These are phyloP conservation scores for Parasteatoda tepidariorum DNA, from an alignment of 1,140 invertebrate species.

Conservation along the genomic window DNA sequence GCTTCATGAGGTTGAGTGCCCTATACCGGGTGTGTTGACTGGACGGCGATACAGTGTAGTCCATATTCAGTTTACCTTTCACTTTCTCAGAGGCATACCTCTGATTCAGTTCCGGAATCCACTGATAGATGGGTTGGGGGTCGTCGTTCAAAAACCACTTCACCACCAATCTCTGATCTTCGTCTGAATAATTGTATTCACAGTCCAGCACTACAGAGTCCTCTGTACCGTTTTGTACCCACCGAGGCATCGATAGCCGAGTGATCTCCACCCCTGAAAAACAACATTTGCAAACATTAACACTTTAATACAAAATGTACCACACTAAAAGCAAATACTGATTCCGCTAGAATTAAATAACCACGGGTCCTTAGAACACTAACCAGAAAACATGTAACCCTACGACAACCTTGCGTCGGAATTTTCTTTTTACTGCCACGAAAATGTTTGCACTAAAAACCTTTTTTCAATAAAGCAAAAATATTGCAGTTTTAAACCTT, in stretches of 20 bases:
- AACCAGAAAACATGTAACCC: too few species aligned
- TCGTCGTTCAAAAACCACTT: constrained; percentile 83
- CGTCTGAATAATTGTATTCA: constrained; percentile 75
- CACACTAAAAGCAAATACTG: too few species aligned
- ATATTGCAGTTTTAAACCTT: too few species aligned
- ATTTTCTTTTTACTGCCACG: too few species aligned
- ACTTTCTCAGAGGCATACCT: constrained; percentile 74
- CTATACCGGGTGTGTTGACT: constrained; percentile 76
- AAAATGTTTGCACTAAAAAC: too few species aligned
- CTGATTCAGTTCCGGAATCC: constrained; percentile 76
- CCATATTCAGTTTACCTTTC: constrained; percentile 77
- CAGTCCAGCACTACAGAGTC: constrained; percentile 81
- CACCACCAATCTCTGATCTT: constrained; percentile 76
- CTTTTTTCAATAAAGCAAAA: too few species aligned
- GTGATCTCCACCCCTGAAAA: constrained; percentile 52
- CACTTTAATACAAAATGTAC: too few species aligned
- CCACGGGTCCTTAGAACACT: too few species aligned
- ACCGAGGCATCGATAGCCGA: constrained; percentile 69
- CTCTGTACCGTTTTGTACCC: constrained; percentile 76
- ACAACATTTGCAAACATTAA: too few species aligned
- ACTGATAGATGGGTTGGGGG: constrained; percentile 80
- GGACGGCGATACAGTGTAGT: constrained; percentile 76
- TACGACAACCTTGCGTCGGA: too few species aligned
- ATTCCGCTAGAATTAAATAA: too few species aligned
- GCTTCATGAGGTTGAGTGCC: constrained; percentile 79